Percentiles rank a stretch among this genome's conserved stretches.
phyloP scores from a whole-genome alignment of 35 echinoderm and acorn worm genomes.

The Holothuria glaberrima region DNA sequence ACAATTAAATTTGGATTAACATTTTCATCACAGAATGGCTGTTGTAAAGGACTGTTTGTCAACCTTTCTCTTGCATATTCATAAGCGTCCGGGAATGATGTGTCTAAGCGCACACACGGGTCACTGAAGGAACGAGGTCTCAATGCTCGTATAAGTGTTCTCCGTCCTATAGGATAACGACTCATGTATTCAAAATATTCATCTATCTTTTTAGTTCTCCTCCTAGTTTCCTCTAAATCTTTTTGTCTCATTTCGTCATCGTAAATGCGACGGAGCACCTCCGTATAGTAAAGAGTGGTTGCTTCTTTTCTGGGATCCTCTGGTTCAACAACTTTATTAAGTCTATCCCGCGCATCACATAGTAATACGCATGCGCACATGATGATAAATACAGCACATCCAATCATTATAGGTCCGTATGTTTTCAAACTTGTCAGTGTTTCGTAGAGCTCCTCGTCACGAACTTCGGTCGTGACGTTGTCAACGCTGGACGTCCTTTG shows the following conservation, averaged over 20 bases:
- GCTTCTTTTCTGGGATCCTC: constrained; percentile 33
- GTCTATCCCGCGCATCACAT: constrained; percentile 75
- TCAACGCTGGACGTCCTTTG: constrained; percentile 32
- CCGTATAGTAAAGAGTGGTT: background rate
- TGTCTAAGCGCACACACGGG: constrained; percentile 30
- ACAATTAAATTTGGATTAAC: constrained; percentile 5
- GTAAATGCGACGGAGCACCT: constrained; percentile 35
- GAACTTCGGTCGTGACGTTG: constrained; percentile 56
- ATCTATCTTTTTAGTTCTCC: constrained; percentile 51
- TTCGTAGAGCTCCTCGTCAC: constrained; percentile 63
- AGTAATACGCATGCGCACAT: constrained; percentile 89
- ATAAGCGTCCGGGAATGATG: constrained; percentile 27
- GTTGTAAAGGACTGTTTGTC: constrained; percentile 1
- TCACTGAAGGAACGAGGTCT: constrained; percentile 43
- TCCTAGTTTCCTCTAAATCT: constrained; percentile 34
- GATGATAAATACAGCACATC: constrained; percentile 68
- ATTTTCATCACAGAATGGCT: background rate
- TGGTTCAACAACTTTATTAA: constrained; percentile 33
- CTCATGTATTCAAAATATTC: constrained; percentile 60
- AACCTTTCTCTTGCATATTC: constrained; percentile 54
- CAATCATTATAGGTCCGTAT: constrained; percentile 82
- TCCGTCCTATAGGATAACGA: constrained; percentile 22
- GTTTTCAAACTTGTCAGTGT: constrained; percentile 67
- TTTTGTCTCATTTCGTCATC: constrained; percentile 47
- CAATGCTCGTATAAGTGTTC: constrained; percentile 31